Base-by-base conservation (phyloP, 2,888 invertebrate genomes). In the Imbricaverruca yamaguchii region DNA sequence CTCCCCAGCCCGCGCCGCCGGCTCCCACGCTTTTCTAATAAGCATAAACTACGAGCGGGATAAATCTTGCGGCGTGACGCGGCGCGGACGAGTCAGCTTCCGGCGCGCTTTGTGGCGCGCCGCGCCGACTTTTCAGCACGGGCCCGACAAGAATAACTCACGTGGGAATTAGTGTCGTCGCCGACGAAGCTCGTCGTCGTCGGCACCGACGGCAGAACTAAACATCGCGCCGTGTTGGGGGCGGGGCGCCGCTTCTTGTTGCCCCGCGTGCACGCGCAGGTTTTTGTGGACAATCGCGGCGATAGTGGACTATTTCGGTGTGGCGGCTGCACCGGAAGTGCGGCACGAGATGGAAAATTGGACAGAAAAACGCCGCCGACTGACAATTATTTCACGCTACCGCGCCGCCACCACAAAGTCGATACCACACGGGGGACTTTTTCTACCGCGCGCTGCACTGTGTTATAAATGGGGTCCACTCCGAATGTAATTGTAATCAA, bases 1-100 rank as follows among this genome's bases (percentile, higher is more conserved):
- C 1, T 3, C 18, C 74, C 18, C 18, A 53, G 21, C 21, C 55
- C 21, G 21, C 74, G 53, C 6, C 39, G 39, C 8, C 74, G 39
- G 21, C 74, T 74, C 74, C 74, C 74, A 74, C 74, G 74, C 74
- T 74, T 74, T 74, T 74, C 74, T 74, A 55, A 74, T 74, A 74
- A 74, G 74, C 74, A 74, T 53, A 74, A 55, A 69, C 69, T 74
- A 55, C 12, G 59, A 55, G 23, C 55, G 53, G 74, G 74, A 55
- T 55, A 55, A 74, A 74, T 74, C 53, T 74, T 11, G 59, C 74
- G 74, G 10, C 10, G 3, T 74, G 55, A 74, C 74, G 55, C 74
- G 55, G 74, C 55, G 53, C 15, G 15, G 55, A 74, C 55, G 74
- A 21, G 69, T 10, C 21, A 0, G 74, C 11, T 74, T 74, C 74